A percentile compares a stretch with the other conserved stretches of the same genome.
Conservation (phyloP, 1,140 invertebrate species). For the Euwallacea similis region DNA sequence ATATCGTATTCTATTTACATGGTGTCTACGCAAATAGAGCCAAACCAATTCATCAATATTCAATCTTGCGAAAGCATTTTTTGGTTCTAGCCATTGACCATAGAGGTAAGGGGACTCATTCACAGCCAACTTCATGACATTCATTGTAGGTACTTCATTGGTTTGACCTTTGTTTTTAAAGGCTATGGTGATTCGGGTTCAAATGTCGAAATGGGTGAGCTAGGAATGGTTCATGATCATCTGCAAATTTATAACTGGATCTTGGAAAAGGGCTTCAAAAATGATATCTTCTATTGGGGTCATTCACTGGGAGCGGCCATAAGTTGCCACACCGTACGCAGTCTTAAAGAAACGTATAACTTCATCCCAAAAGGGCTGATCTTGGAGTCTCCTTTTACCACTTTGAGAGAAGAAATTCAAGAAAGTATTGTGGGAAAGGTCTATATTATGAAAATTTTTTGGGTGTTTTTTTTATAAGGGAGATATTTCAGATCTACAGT, state of each 20-base stretch:
- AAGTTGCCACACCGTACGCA: conserved; percentile 60
- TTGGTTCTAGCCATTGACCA: conserved; percentile 92
- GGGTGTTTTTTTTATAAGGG: too few relatives aligned
- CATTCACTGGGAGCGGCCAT: conserved; percentile 79
- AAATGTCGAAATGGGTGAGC: conserved; percentile 65
- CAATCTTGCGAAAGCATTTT: conserved; percentile 44
- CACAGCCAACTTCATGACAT: too few relatives aligned
- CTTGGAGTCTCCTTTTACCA: conserved; percentile 87
- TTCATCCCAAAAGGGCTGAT: conserved; percentile 71
- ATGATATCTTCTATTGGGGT: conserved; percentile 82
- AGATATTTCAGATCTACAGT: conserved; percentile 59
- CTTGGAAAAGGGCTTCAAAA: conserved; percentile 49
- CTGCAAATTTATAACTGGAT: conserved; percentile 79
- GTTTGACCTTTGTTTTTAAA: too few relatives aligned
- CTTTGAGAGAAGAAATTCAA: conserved; percentile 76
- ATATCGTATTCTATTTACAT: conserved; percentile 47
- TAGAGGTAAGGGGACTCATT: conserved; percentile 58
- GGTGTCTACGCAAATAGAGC: conserved; percentile 46
- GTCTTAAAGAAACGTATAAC: conserved; percentile 47
- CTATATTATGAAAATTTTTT: too few relatives aligned
- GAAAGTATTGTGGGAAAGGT: conserved; percentile 69
- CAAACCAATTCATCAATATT: conserved; percentile 33
- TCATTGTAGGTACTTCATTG: too few relatives aligned
- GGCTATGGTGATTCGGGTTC: conserved; percentile 84
- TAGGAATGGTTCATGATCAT: conserved; percentile 80